These are phyloP conservation scores for Hylaea fasciaria DNA, from an alignment of 2,888 invertebrate genomes.

Conservation along the genomic window DNA sequence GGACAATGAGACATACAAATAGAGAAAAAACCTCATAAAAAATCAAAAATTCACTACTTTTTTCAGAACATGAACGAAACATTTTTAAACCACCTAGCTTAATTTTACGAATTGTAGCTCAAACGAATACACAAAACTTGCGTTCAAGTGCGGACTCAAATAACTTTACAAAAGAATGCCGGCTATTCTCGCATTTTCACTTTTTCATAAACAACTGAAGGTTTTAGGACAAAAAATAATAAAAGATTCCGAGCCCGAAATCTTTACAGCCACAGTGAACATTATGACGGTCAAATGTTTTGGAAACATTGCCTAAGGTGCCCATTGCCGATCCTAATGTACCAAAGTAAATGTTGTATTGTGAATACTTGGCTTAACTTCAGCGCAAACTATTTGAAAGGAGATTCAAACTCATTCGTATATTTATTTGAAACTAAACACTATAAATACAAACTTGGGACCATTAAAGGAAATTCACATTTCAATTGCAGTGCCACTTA, in stretches of 20 bases:
- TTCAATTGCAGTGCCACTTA: too few species aligned
- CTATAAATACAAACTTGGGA: too few species aligned
- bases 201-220: constrained; percentile 18
- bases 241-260: constrained; percentile 12
- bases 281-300: constrained; percentile 25
- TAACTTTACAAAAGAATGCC: constrained; percentile 23
- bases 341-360: constrained; percentile 1
- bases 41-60: too few species aligned
- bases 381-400: neutral
- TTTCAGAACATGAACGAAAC: too few species aligned
- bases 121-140: constrained; percentile 13
- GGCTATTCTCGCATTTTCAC: constrained; percentile 16
- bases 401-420: too few species aligned
- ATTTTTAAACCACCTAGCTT: neutral
- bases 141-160: constrained; percentile 9
- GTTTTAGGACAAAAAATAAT: constrained; percentile 13
- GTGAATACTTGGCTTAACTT: neutral
- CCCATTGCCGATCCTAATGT: constrained; percentile 22
- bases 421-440: too few species aligned
- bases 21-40: too few species aligned
- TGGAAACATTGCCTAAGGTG: constrained; percentile 23
- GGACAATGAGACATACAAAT: too few species aligned
- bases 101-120: neutral
- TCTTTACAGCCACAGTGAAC: constrained; percentile 15
- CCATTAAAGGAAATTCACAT: too few species aligned